Conservation (phyloP, 2,797 vertebrate genomes). For the Astyanax mexicanus region DNA sequence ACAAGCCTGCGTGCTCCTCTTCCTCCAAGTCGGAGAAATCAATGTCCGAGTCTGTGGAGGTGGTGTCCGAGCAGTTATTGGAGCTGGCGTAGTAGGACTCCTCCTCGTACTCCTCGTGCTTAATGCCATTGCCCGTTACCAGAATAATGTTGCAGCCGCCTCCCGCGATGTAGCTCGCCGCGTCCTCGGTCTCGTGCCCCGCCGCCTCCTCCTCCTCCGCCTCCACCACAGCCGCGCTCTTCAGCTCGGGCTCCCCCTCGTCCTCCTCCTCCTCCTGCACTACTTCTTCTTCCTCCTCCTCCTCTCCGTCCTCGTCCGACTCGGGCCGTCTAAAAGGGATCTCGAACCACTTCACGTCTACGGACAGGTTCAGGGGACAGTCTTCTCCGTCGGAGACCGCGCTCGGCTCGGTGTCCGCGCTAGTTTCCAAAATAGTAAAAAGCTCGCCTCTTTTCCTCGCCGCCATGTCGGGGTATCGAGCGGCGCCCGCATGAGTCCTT, state of each 20-base stretch:
- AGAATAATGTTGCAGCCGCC: conserved; percentile 85
- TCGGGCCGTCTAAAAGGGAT: conserved; percentile 80
- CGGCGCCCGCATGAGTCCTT: conserved; percentile 88
- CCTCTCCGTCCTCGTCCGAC: conserved; percentile 80
- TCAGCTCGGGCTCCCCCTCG: conserved; percentile 59
- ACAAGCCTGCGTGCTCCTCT: conserved; percentile 82
- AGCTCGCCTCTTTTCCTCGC: conserved; percentile 87
- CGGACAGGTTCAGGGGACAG: conserved; percentile 80
- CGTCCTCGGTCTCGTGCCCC: conserved; percentile 74
- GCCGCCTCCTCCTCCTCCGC: conserved; percentile 56
- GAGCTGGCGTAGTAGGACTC: conserved; percentile 82
- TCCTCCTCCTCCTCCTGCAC: conserved; percentile 68
- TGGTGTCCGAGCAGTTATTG: conserved; percentile 82
- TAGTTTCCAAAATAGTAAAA: conserved; percentile 89
- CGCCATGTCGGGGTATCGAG: conserved; percentile 88
- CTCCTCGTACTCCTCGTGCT: conserved; percentile 80
- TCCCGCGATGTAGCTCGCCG: conserved; percentile 77
- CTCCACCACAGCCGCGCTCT: conserved; percentile 60
- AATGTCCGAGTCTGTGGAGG: conserved; percentile 84
- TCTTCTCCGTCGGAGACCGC: conserved; percentile 78
- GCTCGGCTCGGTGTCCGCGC: conserved; percentile 83
- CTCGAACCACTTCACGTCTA: conserved; percentile 87
- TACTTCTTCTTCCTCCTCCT: conserved; percentile 65
- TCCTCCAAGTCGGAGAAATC: conserved; percentile 87
- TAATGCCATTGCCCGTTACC: conserved; percentile 81